phyloP scores from a whole-genome alignment of 1,140 invertebrate genomes.

The Dolichoris vasculosae region DNA sequence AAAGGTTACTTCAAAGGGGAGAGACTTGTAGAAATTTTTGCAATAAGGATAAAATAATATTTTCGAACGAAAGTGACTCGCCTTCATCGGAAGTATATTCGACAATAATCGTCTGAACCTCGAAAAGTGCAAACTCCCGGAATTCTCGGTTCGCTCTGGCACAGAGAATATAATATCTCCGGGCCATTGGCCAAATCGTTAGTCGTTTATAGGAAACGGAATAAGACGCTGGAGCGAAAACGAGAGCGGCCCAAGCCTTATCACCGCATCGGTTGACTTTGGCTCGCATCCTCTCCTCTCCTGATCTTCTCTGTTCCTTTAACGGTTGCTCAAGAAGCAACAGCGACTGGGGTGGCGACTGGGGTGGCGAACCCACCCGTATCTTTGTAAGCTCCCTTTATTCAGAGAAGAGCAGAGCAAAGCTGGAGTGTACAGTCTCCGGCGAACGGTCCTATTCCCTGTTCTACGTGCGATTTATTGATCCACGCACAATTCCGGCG shows the following conservation, averaged over 20 bases:
- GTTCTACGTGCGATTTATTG: constrained; percentile 73
- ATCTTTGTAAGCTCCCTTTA: constrained; percentile 63
- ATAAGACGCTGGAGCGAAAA: constrained; percentile 14
- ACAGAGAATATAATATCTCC: constrained; percentile 26
- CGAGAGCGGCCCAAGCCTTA: constrained; percentile 6
- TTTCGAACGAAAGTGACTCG: neutral
- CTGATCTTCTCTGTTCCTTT: neutral
- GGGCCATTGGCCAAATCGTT: constrained; percentile 46
- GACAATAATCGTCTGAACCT: constrained; percentile 4
- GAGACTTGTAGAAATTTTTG: neutral
- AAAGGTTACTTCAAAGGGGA: neutral
- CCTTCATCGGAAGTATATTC: neutral
- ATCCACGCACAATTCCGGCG: constrained; percentile 70
- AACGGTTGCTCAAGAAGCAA: neutral
- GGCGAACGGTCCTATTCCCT: constrained; percentile 45
- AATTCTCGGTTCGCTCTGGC: neutral
- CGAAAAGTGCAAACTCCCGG: neutral
- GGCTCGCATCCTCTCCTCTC: constrained; percentile 4
- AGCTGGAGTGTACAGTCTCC: constrained; percentile 47
- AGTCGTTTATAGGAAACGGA: constrained; percentile 41
- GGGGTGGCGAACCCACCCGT: constrained; percentile 25
- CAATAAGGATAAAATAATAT: neutral
- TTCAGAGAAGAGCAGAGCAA: constrained; percentile 59
- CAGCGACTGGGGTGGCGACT: neutral
- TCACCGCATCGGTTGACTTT: constrained; percentile 45